Conservation (phyloP, 2,888 invertebrate genomes). For the Nyleta sp. region DNA sequence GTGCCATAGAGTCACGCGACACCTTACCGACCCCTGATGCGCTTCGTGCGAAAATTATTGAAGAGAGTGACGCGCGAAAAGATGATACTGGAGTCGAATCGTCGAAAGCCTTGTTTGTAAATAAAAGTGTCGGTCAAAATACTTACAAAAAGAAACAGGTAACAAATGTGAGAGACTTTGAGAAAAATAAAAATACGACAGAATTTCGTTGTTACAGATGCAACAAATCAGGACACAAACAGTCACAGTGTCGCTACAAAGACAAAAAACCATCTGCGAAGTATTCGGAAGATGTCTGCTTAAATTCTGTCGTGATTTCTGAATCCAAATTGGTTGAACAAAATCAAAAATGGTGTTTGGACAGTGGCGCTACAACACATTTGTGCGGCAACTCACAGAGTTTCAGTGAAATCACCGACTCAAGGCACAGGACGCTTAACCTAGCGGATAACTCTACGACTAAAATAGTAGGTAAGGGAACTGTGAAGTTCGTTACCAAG, state of each 20-base stretch:
- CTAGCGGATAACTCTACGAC: constrained; percentile 21
- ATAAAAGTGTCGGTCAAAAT: constrained; percentile 15
- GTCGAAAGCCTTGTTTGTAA: constrained; percentile 14
- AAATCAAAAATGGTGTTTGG: background rate
- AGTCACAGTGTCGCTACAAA: constrained; percentile 23
- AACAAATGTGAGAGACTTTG: background rate
- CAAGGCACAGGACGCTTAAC: background rate
- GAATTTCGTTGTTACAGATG: constrained; percentile 18
- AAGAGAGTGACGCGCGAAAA: constrained; percentile 53
- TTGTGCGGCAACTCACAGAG: background rate
- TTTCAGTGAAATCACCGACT: background rate
- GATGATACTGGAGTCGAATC: background rate
- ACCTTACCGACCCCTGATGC: constrained; percentile 39
- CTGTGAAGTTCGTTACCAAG: constrained; percentile 13
- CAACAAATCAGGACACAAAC: constrained; percentile 7
- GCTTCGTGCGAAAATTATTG: constrained; percentile 12
- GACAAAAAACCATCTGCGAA: constrained; percentile 7
- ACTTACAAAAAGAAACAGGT: too few species aligned
- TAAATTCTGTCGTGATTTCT: too few species aligned
- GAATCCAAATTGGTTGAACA: too few species aligned
- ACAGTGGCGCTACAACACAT: background rate
- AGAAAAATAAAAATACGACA: too few species aligned
- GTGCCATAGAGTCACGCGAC: constrained; percentile 28
- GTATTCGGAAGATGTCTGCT: too few species aligned
- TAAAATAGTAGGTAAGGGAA: constrained; percentile 18